Evolutionary conservation across 2,888 invertebrate species (phyloP).

Genomic region (Caradrina clavipalpis): DNA sequence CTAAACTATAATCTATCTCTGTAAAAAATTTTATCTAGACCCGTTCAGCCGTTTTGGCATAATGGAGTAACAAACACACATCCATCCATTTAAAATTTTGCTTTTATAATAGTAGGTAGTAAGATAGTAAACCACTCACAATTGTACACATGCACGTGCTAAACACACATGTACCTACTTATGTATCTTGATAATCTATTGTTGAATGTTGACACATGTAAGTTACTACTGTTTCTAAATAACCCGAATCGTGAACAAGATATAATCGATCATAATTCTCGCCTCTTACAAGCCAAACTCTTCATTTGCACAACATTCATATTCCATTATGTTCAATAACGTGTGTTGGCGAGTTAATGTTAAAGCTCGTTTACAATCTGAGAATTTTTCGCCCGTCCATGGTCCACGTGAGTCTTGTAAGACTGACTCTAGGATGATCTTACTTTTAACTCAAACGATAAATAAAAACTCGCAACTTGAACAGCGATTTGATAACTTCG

Average conservation of each 20-base stretch:
- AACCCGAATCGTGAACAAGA: conserved; percentile 70
- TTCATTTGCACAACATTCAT: conserved; percentile 67
- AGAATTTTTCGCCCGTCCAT: neutral
- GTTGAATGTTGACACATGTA: conserved; percentile 55
- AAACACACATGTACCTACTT: conserved; percentile 7
- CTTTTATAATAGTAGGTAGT: no score
- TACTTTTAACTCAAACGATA: no score
- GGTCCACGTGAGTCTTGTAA: no score
- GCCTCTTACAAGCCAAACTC: conserved; percentile 48
- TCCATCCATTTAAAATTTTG: no score
- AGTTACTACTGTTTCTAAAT: conserved; percentile 55
- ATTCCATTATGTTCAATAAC: conserved; percentile 37
- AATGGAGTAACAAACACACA: no score
- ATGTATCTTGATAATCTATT: conserved; percentile 35
- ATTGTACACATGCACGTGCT: conserved; percentile 22
- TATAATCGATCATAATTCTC: conserved; percentile 69
- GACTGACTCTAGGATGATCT: no score
- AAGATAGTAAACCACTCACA: neutral
- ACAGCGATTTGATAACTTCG: no score
- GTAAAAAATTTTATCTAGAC: no score
- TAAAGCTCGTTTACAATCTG: neutral
- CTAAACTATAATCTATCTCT: no score
- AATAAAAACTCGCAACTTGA: no score
- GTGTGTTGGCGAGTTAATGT: neutral
- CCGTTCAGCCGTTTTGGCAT: no score